Evolutionary conservation across 1,140 invertebrate genomes (phyloP).

Genomic region (Heliconius congener): DNA sequence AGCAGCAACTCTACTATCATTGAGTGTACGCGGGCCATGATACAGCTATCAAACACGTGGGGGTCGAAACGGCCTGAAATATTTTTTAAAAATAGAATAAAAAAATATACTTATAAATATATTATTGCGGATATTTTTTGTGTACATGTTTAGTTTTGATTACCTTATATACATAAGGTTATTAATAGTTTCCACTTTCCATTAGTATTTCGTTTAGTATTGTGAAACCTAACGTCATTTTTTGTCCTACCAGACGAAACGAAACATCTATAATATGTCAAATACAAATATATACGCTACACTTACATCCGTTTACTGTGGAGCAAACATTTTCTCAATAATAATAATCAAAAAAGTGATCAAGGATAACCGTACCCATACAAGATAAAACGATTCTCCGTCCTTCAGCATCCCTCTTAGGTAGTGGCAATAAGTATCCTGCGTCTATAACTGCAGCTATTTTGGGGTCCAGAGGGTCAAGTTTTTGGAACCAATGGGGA

Average conservation of each 20-base stretch:
- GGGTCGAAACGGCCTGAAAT: slow-evolving; percentile 86
- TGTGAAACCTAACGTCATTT: too few relatives aligned
- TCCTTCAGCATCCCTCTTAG: slow-evolving; percentile 87
- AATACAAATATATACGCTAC: too few relatives aligned
- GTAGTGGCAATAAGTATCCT: slow-evolving; percentile 91
- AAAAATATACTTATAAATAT: neutral
- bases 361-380: slow-evolving; percentile 81
- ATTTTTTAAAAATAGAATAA: neutral
- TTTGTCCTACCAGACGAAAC: too few relatives aligned
- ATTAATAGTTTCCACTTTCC: too few relatives aligned
- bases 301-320: too few relatives aligned
- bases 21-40: slow-evolving; percentile 89
- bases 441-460: slow-evolving; percentile 89
- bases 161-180: too few relatives aligned
- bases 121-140: too few relatives aligned
- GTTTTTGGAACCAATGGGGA: slow-evolving; percentile 91
- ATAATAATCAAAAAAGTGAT: neutral
- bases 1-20: slow-evolving; percentile 89
- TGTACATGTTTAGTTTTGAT: too few relatives aligned
- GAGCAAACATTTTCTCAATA: neutral
- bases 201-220: too few relatives aligned
- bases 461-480: slow-evolving; percentile 87
- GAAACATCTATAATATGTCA: too few relatives aligned
- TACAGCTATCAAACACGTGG: slow-evolving; percentile 85
- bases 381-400: slow-evolving; percentile 88